Evolutionary conservation across 2,797 vertebrate species (phyloP).

Genomic region (Simalia tracyae): DNA sequence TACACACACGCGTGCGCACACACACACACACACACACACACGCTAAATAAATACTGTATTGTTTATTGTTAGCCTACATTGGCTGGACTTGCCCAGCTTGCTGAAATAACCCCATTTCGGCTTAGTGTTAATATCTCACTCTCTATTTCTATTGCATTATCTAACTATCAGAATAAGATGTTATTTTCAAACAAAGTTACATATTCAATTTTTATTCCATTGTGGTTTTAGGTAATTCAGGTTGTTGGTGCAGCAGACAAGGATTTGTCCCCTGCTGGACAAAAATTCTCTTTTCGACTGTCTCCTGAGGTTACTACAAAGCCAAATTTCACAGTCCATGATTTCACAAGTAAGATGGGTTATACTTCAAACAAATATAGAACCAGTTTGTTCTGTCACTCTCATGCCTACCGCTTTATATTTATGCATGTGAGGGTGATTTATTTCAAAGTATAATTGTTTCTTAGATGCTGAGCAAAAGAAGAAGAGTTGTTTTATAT

Average conservation of each 20-base stretch:
- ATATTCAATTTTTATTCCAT: slow-evolving; percentile 56
- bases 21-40: background rate
- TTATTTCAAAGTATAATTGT: background rate
- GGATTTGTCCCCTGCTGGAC: slow-evolving; percentile 87
- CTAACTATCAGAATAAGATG: slow-evolving; percentile 23
- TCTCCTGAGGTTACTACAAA: slow-evolving; percentile 84
- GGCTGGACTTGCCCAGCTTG: background rate
- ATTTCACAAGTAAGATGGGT: slow-evolving; percentile 90
- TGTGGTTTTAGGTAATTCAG: slow-evolving; percentile 88
- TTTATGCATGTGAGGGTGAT: background rate
- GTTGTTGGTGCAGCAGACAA: slow-evolving; percentile 86
- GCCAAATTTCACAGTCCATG: slow-evolving; percentile 93
- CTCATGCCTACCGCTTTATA: background rate
- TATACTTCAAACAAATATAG: slow-evolving; percentile 5
- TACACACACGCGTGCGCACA: no score
- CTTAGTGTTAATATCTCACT: background rate
- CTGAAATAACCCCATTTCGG: background rate
- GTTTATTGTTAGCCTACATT: background rate
- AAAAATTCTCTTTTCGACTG: slow-evolving; percentile 90
- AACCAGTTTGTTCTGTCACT: slow-evolving; percentile 18
- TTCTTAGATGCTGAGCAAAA: background rate
- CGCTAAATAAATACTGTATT: background rate
- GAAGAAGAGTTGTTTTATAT: background rate
- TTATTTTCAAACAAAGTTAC: slow-evolving; percentile 40
- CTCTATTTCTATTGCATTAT: background rate